Base-by-base conservation (phyloP, 2,888 invertebrate genomes). In the Diarsia brunnea region DNA sequence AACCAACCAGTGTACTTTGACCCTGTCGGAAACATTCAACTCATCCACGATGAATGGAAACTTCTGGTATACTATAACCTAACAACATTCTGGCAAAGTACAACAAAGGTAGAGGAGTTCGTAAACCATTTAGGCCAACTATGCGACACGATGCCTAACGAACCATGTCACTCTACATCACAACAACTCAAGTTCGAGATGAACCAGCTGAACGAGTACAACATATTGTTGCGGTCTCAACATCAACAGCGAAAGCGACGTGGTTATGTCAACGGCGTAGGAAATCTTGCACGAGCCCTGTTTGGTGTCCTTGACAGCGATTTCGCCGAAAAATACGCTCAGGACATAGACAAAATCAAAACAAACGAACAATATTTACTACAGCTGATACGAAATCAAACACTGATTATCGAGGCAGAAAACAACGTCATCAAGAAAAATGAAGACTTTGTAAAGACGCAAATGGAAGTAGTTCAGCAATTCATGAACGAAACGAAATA, bases 51-150 rank as follows among this genome's bases (percentile, higher is more conserved):
- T 38, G 47, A 61, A 71, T 64, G 71, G 71, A 75, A 63, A 47
- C 61, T 71, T 16, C 53, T 71, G 12, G 58, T 72, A 47, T 64
- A 68, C 24, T 72, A 68, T 7, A 72, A 76, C 55, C n/a, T 76
- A 11, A 64, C 68, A 21, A 72, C 72, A 38, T 76, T 72, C 24
- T 76, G 76, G 68, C 68, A 76, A 58, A 64, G 64, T 63, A 71
- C 66, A 11, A n/a, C 4, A 8, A 63, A 71, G 27, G 45, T 75
- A 10, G 21, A 21, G 10, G 21, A 21, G 10, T 21, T 21, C 0
- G 47, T 47, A 3, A 14, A 47, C 14, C 47, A 47, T 47, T 14
- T 47, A 47, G 47, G 14, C 14, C 47, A 47, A 47, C 47, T 47
- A 47, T 47, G 47, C 47, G 14, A 47, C n/a, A n/a, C n/a, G n/a